These are phyloP conservation scores for Pempheris klunzingeri DNA, from an alignment of 2,797 vertebrate genomes.

Conservation along the genomic window DNA sequence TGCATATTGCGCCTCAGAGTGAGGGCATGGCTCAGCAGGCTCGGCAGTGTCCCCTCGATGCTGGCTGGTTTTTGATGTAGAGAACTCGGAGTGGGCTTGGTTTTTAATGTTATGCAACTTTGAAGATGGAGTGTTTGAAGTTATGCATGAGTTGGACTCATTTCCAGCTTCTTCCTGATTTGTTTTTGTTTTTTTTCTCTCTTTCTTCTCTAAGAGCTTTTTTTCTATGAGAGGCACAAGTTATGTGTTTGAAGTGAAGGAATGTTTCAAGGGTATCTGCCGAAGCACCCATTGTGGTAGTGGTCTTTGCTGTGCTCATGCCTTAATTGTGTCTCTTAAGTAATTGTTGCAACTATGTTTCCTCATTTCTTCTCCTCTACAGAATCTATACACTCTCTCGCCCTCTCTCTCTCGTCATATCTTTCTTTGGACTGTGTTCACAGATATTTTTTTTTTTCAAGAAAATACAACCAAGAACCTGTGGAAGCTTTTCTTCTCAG, in stretches of 20 bases:
- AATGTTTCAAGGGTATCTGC: conserved; percentile 82
- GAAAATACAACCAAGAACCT: neutral
- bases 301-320: conserved; percentile 66
- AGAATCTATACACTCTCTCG: conserved; percentile 52
- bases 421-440: conserved; percentile 8
- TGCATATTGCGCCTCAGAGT: conserved; percentile 65
- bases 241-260: conserved; percentile 81
- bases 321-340: conserved; percentile 80
- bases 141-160: conserved; percentile 87
- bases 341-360: conserved; percentile 59
- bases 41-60: conserved; percentile 74
- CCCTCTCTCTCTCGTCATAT: neutral
- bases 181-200: conserved; percentile 71
- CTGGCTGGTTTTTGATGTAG: conserved; percentile 81
- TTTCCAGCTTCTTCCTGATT: conserved; percentile 85
- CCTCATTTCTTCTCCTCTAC: conserved; percentile 35
- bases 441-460: neutral
- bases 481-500: neutral
- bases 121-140: conserved; percentile 86
- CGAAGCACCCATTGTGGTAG: conserved; percentile 68
- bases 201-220: conserved; percentile 70
- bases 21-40: conserved; percentile 72
- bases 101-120: conserved; percentile 87
- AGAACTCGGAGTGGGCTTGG: conserved; percentile 72
- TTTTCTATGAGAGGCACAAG: conserved; percentile 62